Percentiles rank a stretch among this genome's conserved stretches.
Conservation (phyloP, 2,888 invertebrate species). For the Ashinkailepas kermadecensis region DNA sequence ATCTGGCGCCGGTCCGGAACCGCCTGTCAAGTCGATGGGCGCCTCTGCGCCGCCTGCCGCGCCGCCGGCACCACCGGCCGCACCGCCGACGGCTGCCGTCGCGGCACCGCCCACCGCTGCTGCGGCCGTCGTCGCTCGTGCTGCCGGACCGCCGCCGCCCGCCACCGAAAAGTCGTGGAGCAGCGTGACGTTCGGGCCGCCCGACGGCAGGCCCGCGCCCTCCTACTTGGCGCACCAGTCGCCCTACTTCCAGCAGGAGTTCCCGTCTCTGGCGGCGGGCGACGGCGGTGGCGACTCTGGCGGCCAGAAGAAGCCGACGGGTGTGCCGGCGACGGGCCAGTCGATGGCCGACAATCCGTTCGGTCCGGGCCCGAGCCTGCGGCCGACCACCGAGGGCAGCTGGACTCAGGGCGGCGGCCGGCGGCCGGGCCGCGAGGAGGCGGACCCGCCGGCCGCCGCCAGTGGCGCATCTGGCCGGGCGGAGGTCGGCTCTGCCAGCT, state of each 20-base stretch:
- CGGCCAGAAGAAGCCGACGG: neutral
- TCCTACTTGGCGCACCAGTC: slow-evolving; percentile 17
- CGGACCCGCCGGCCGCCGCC: neutral
- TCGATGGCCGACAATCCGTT: neutral
- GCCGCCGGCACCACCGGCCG: slow-evolving; percentile 58
- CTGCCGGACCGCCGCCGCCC: neutral
- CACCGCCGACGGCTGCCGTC: slow-evolving; percentile 45
- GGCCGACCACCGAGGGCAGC: slow-evolving; percentile 33
- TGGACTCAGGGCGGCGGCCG: slow-evolving; percentile 33
- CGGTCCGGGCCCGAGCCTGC: slow-evolving; percentile 33
- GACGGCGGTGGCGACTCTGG: neutral
- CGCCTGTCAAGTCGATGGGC: neutral
- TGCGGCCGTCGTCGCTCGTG: neutral
- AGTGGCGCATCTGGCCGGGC: slow-evolving; percentile 15
- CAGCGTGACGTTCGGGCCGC: slow-evolving; percentile 6
- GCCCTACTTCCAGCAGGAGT: slow-evolving; percentile 23
- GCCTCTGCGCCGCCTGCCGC: slow-evolving; percentile 46
- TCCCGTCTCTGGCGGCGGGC: slow-evolving; percentile 7
- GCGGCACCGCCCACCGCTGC: neutral
- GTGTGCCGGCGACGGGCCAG: neutral
- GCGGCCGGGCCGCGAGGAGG: neutral
- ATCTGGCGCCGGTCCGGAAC: neutral
- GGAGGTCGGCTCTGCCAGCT: slow-evolving; percentile 15
- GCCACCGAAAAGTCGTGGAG: slow-evolving; percentile 16
- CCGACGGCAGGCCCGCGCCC: slow-evolving; percentile 17